Evolutionary conservation across 2,113 vertebrate species (phyloP), one percentile per base, ranked within the genome.

Genomic region (Lampris megalopsis): DNA sequence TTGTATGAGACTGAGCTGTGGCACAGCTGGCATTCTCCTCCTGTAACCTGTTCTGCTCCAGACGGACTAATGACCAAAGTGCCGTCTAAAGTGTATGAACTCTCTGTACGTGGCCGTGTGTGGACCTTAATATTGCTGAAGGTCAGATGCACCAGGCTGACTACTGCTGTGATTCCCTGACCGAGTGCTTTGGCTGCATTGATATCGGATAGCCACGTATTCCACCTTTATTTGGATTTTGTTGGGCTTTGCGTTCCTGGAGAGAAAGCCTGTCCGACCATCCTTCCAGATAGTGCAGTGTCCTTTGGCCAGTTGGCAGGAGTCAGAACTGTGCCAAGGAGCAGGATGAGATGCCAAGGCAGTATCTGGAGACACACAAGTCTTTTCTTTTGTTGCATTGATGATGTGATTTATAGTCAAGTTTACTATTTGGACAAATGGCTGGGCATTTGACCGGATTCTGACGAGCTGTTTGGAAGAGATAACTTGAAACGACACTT

Each of bases 1-100:
- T 9, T 41, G 45, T 53, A 54, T 85, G 72, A 71, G 53, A 76
- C 61, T 37, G 72, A 73, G 66, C 77, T 76, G 49, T 79, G 62
- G 76, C 86, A 86, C 84, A 86, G 81, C 78, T 82, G 72, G 80
- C 73, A 80, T 69, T 68, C 42, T 84, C 52, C 70, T 79, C 71
- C 47, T 63, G 53, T 75, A 80, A 80, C 76, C 62, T 85, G 58
- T 63, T 75, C 77, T 64, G 2, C 37, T 77, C 36, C 65, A 66
- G 48, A 40, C 4, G 48, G 36, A 50, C 76, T 70, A 79, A n/a
- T 40, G 59, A 65, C 74, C 47, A 11, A n/a, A 69, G 43, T 65
- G 13, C 5, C 37, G 56, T 63, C 36, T 37, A 68, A 57, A 59
- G 36, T 37, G 57, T 9, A 59, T 10, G 7, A 37, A 37, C 9